phyloP scores from a whole-genome alignment of 2,888 invertebrate genomes.

The Cataglyphis albicans region DNA sequence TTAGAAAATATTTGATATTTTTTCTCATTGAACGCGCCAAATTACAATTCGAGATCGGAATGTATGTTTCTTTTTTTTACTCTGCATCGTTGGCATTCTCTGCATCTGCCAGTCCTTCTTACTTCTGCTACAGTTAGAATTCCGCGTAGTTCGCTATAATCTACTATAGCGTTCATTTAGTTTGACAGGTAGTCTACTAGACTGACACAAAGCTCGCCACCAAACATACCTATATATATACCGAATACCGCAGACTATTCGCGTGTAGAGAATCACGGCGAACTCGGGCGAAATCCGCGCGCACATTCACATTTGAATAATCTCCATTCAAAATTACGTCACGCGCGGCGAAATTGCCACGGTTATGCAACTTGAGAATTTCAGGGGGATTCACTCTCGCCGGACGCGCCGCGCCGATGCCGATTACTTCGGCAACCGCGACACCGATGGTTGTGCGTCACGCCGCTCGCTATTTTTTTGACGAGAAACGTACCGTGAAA shows the following conservation, averaged over 20 bases:
- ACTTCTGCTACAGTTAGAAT: conserved; percentile 18
- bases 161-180: conserved; percentile 69
- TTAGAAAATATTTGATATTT: neutral
- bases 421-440: conserved; percentile 19
- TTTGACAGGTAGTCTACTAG: conserved; percentile 77
- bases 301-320: conserved; percentile 80
- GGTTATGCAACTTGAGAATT: conserved; percentile 82
- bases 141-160: conserved; percentile 47
- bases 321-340: conserved; percentile 81
- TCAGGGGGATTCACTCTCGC: conserved; percentile 74
- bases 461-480: conserved; percentile 47
- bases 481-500: conserved; percentile 57
- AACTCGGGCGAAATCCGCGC: conserved; percentile 69
- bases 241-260: conserved; percentile 42
- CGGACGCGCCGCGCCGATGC: conserved; percentile 52
- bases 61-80: conserved; percentile 17
- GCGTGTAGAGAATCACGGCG: conserved; percentile 44
- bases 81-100: neutral
- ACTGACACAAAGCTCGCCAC: conserved; percentile 73
- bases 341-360: conserved; percentile 82
- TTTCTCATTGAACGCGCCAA: neutral
- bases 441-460: conserved; percentile 21
- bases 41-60: neutral
- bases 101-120: conserved; percentile 16
- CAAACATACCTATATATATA: conserved; percentile 65